A percentile compares a stretch with the other conserved stretches of the same genome.
These are phyloP conservation scores for Zingel zingel DNA, from an alignment of 2,113 vertebrate genomes.

Conservation along the genomic window DNA sequence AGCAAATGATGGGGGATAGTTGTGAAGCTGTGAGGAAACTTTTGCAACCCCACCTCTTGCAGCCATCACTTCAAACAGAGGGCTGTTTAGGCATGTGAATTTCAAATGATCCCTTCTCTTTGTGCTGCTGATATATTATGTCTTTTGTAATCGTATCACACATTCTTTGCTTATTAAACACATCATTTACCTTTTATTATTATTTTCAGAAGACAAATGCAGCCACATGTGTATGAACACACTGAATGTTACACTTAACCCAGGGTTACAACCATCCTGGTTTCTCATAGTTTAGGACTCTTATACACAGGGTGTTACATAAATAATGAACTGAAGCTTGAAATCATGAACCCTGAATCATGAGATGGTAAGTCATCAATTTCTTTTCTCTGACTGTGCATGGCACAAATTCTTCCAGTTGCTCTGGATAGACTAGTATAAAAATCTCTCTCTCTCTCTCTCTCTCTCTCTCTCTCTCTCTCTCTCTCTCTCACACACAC, in stretches of 20 bases:
- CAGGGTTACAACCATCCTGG: background rate
- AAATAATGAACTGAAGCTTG: conserved; percentile 12
- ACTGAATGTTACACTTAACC: background rate
- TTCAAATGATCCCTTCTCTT: background rate
- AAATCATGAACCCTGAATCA: conserved; percentile 13
- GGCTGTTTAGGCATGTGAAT: background rate
- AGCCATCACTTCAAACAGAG: background rate
- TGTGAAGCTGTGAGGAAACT: background rate
- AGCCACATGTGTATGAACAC: no score
- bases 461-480: no score
- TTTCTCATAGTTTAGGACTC: background rate
- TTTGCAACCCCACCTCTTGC: conserved; percentile 16
- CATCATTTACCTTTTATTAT: no score
- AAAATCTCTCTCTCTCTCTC: background rate
- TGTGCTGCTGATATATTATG: background rate
- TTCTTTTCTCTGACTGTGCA: background rate
- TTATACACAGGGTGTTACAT: background rate
- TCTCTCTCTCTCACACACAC: background rate
- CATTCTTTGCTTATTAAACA: background rate
- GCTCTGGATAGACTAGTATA: background rate
- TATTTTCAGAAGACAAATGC: no score
- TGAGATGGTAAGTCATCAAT: conserved; percentile 1
- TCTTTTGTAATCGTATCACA: background rate
- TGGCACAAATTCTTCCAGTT: conserved; percentile 12
- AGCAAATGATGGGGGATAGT: conserved; percentile 5